phyloP scores from a whole-genome alignment of 1,140 invertebrate genomes.

The Eciton burchellii region DNA sequence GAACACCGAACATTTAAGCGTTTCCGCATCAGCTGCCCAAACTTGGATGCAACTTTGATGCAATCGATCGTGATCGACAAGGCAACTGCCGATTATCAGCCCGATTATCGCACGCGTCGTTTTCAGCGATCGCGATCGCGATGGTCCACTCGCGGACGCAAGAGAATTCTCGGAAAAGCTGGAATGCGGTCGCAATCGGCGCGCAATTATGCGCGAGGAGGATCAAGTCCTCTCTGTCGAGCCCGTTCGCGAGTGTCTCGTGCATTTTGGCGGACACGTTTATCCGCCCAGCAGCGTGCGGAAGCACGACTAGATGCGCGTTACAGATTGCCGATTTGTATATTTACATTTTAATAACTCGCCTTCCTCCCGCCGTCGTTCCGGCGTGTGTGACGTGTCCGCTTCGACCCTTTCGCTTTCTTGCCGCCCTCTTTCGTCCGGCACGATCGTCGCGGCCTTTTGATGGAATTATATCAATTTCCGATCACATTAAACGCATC shows the following conservation, averaged over 20 bases:
- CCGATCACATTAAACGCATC: too few relatives aligned
- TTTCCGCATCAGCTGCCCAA: too few relatives aligned
- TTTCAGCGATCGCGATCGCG: too few relatives aligned
- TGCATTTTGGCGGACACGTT: constrained; percentile 64
- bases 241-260: constrained; percentile 65
- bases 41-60: too few relatives aligned
- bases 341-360: constrained; percentile 80
- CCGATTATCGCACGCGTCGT: too few relatives aligned
- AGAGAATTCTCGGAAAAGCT: too few relatives aligned
- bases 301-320: constrained; percentile 64
- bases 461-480: constrained; percentile 4
- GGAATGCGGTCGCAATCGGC: constrained; percentile 8
- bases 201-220: constrained; percentile 46
- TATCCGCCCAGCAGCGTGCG: constrained; percentile 65
- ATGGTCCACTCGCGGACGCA: too few relatives aligned
- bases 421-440: constrained; percentile 47
- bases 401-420: background rate
- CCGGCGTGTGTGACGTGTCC: constrained; percentile 48
- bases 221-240: constrained; percentile 53
- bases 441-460: constrained; percentile 6
- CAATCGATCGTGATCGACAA: too few relatives aligned
- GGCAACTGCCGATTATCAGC: too few relatives aligned
- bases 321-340: constrained; percentile 77
- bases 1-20: too few relatives aligned
- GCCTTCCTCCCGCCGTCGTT: constrained; percentile 66